A percentile compares a stretch with the other conserved stretches of the same genome.
These are phyloP conservation scores for Margaritifera margaritifera DNA, from an alignment of 2,888 invertebrate genomes.

Conservation along the genomic window DNA sequence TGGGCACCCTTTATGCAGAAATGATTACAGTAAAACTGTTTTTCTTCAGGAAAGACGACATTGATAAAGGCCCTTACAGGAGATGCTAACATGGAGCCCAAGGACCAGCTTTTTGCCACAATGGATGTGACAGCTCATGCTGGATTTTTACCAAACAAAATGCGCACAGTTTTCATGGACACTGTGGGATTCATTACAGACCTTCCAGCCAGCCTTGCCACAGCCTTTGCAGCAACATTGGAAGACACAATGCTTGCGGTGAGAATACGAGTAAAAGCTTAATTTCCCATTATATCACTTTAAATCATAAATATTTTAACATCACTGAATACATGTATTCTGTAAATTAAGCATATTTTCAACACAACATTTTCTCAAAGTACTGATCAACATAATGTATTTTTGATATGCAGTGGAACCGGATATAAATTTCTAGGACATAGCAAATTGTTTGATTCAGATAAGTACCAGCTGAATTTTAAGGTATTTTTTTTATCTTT, in stretches of 20 bases:
- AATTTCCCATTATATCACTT: background rate
- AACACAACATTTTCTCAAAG: background rate
- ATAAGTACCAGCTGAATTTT: no score
- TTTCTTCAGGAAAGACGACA: slow-evolving; percentile 80
- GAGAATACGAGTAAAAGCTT: slow-evolving; percentile 45
- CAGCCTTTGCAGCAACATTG: slow-evolving; percentile 86
- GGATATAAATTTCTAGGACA: background rate
- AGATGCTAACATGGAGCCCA: slow-evolving; percentile 79
- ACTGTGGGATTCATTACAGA: slow-evolving; percentile 92
- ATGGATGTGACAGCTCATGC: slow-evolving; percentile 87
- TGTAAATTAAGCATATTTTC: background rate
- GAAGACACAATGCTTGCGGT: slow-evolving; percentile 85
- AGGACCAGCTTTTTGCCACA: slow-evolving; percentile 87
- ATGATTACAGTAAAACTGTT: background rate
- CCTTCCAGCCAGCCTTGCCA: slow-evolving; percentile 84
- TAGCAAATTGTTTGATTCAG: background rate
- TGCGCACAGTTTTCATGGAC: slow-evolving; percentile 84
- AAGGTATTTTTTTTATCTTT: no score
- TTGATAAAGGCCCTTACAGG: slow-evolving; percentile 85
- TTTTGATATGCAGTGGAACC: background rate
- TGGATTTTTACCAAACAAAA: slow-evolving; percentile 78
- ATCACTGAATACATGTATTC: background rate
- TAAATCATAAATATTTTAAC: background rate
- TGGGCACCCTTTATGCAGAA: no score
- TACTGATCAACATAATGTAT: background rate